Percentiles rank a stretch among this genome's conserved stretches.
Evolutionary conservation across 2,113 vertebrate species (phyloP).

Genomic region (Pachypanchax playfairii): DNA sequence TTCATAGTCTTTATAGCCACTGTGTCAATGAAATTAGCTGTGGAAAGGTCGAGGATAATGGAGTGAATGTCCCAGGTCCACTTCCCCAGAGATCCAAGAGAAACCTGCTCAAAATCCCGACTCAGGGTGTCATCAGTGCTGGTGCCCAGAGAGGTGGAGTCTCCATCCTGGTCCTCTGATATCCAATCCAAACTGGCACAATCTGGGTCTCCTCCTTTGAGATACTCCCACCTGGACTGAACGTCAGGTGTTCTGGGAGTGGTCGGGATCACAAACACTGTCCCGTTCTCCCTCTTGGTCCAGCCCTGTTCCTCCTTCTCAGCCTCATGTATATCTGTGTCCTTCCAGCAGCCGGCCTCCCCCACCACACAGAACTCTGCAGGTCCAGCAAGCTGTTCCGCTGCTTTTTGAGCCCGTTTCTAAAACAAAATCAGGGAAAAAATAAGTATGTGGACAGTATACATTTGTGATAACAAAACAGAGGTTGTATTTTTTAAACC

Average conservation of each 20-base stretch:
- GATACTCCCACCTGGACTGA: slow-evolving; percentile 74
- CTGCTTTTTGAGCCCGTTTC: slow-evolving; percentile 57
- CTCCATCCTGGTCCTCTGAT: slow-evolving; percentile 75
- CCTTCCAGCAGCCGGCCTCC: slow-evolving; percentile 47
- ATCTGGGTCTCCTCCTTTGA: slow-evolving; percentile 73
- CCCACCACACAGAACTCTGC: slow-evolving; percentile 71
- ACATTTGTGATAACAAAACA: too few species aligned
- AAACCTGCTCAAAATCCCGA: slow-evolving; percentile 76
- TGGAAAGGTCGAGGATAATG: slow-evolving; percentile 88
- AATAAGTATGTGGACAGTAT: too few species aligned
- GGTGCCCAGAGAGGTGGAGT: slow-evolving; percentile 86
- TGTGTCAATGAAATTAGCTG: slow-evolving; percentile 88
- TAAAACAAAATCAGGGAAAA: slow-evolving; percentile 5
- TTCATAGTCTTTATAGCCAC: slow-evolving; percentile 90
- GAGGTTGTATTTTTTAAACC: too few species aligned
- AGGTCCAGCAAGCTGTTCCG: slow-evolving; percentile 18
- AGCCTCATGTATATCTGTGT: slow-evolving; percentile 27
- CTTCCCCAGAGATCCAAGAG: slow-evolving; percentile 78
- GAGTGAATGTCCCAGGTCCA: slow-evolving; percentile 83
- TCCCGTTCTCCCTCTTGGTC: slow-evolving; percentile 69
- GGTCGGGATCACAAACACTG: slow-evolving; percentile 78
- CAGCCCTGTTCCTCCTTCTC: slow-evolving; percentile 50
- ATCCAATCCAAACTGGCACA: slow-evolving; percentile 68
- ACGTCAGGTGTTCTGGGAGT: slow-evolving; percentile 47
- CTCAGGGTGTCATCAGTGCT: slow-evolving; percentile 86